Evolutionary conservation across 1,140 invertebrate genomes (phyloP), one percentile per base, ranked within the genome.

Genomic region (Lepidurus apus): DNA sequence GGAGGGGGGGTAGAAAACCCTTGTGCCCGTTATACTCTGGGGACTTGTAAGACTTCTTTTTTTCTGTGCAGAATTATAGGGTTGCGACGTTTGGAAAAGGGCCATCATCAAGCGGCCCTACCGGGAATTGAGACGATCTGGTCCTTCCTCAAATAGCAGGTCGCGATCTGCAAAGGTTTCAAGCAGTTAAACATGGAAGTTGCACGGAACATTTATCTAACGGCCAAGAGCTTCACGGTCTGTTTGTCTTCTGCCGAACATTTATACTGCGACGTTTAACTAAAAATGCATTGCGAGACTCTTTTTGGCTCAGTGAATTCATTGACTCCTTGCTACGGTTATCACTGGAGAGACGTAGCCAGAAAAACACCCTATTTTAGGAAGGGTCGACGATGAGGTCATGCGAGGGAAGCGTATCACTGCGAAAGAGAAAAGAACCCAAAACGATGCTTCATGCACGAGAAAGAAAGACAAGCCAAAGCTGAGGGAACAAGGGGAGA

Each of bases 341-440:
- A 65, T 65, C 8, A 65, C 53, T 13, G 21, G 17, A 65, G 53
- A 21, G 53, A 65, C 53, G 53, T 65, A 65, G 53, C 53, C 53
- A 65, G 21, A 65, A 65, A 65, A 65, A 21, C 34, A 34, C 53
- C 53, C 53, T 17, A 65, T 21, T n/a, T 65, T 65, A 13, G 9
- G 53, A 21, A 65, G 53, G 53, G 53, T 65, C 53, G 53, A 17
- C 13, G 53, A 65, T 65, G 53, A 65, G 53, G 53, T 65, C 53
- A 65, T 65, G 53, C 53, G 53, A 17, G 13, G 53, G 53, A 65
- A n/a, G 13, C 21, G 21, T 65, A n/a, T 21, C 53, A 21, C 53
- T 13, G 53, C 53, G 21, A 65, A 21, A 21, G 53, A 65, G 53
- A 65, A 8, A 65, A 65, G 53, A 17, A 65, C 53, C 21, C n/a